Base-by-base conservation (phyloP, 2,113 vertebrate genomes). In the Psilopogon haemacephalus region DNA sequence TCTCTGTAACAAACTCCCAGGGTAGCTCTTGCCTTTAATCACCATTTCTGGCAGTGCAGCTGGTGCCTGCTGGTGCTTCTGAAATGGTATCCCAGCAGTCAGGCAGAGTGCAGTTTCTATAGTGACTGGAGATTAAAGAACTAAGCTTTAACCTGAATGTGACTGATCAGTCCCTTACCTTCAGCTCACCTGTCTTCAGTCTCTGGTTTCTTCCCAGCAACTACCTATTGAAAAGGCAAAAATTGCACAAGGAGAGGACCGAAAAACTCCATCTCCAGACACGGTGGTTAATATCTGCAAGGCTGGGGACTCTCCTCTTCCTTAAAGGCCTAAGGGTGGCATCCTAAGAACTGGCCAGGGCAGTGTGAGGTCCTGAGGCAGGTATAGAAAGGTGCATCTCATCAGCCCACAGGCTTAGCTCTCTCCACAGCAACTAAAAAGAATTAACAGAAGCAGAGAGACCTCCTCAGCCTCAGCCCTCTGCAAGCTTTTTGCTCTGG, bases 61-160 rank as follows among this genome's bases (percentile, higher is more conserved):
- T 54, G 60, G 56, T 55, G 37, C 73, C 69, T 69, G 70, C 71
- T 90, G 70, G 55, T 78, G 56, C 67, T 68, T 78, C 74, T 73
- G 90, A 77, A 96, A 86, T 42, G 59, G 76, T 42, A 79, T 59
- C 54, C 44, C 26, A 28, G 81, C 75, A 75, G 71, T 65, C 62
- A 54, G 54, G 44, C 72, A 64, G 71, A 44, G 75, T 65, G n/a
- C 79, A 76, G 77, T 94, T 94, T 95, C 93, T 91, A 75, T 91
- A 93, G 91, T 71, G 75, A 89, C 79, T 74, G 71, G 30, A 77
- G 73, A 65, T 71, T 72, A 72, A 69, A 80, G 65, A 93, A 75
- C 42, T 37, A 83, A 89, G 9, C 38, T 84, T 79, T 93, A 79
- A 83, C 86, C 58, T 75, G 52, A 86, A 70, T 55, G 42, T 54